A percentile compares a stretch with the other conserved stretches of the same genome.
These are phyloP conservation scores for Acanthosepion lycidas DNA, from an alignment of 2,888 invertebrate species.

Conservation along the genomic window DNA sequence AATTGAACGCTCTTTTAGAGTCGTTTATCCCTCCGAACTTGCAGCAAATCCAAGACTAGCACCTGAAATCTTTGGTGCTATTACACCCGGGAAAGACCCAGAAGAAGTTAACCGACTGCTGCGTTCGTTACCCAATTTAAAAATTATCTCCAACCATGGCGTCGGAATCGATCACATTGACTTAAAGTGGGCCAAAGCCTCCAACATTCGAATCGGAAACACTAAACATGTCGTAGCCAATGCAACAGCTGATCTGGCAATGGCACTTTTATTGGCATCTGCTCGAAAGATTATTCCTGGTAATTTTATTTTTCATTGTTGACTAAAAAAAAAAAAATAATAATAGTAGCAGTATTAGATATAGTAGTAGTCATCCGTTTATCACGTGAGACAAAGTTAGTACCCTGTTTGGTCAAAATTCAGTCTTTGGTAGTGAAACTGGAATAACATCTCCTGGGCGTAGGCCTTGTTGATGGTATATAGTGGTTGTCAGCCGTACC, in stretches of 20 bases:
- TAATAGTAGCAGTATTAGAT: too few species aligned
- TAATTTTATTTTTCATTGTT: neutral
- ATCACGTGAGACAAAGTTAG: too few species aligned
- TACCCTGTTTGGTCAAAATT: too few species aligned
- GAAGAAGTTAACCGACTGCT: neutral
- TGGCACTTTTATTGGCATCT: neutral
- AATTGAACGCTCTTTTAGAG: neutral
- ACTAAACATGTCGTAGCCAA: neutral
- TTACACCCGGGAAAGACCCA: neutral
- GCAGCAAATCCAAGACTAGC: neutral
- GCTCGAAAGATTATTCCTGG: constrained; percentile 33
- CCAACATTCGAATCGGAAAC: constrained; percentile 33
- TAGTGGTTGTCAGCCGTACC: too few species aligned
- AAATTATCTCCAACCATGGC: constrained; percentile 24
- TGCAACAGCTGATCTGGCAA: constrained; percentile 1
- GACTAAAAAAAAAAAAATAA: neutral
- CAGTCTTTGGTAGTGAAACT: too few species aligned
- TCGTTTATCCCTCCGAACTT: neutral
- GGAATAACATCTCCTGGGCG: too few species aligned
- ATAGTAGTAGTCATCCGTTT: too few species aligned
- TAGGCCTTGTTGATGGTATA: too few species aligned
- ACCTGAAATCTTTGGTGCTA: neutral
- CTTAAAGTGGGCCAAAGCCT: neutral
- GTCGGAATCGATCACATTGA: constrained; percentile 35
- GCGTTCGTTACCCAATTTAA: neutral